phyloP scores from a whole-genome alignment of 2,888 invertebrate genomes.

The Catotricha subobsoleta region DNA sequence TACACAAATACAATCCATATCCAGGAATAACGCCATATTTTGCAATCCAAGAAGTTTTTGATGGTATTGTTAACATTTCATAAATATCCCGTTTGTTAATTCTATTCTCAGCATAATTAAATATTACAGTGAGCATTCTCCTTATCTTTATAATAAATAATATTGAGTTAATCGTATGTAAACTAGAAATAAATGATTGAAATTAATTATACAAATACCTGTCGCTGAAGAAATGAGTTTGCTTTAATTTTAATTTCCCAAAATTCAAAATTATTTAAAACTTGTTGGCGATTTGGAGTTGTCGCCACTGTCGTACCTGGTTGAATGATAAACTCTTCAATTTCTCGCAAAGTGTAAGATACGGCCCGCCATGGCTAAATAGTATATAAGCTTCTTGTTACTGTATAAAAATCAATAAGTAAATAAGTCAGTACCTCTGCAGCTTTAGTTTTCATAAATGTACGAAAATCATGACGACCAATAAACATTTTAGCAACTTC shows the following conservation, averaged over 20 bases:
- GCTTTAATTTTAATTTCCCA: background rate
- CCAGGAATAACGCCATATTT: slow-evolving; percentile 37
- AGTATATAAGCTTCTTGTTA: slow-evolving; percentile 5
- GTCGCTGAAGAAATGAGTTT: slow-evolving; percentile 57
- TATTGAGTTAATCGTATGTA: background rate
- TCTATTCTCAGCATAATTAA: slow-evolving; percentile 41
- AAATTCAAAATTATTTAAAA: slow-evolving; percentile 12
- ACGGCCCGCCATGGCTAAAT: background rate
- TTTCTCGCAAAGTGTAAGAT: slow-evolving; percentile 20
- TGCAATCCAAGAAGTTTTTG: slow-evolving; percentile 44
- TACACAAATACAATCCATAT: slow-evolving; percentile 51
- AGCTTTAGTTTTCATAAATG: slow-evolving; percentile 38
- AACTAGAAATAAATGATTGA: slow-evolving; percentile 9
- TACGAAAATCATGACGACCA: slow-evolving; percentile 57
- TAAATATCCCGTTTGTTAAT: slow-evolving; percentile 45
- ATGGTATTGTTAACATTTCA: slow-evolving; percentile 62
- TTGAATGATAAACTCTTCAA: slow-evolving; percentile 35
- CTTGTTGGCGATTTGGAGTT: slow-evolving; percentile 25
- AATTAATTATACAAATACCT: slow-evolving; percentile 37
- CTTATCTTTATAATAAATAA: slow-evolving; percentile 45
- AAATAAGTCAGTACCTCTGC: background rate
- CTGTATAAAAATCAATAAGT: background rate
- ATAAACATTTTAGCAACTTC: slow-evolving; percentile 42
- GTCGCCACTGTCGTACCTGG: slow-evolving; percentile 34
- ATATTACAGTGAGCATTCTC: slow-evolving; percentile 50